Percentiles rank a stretch among this genome's conserved stretches.
Evolutionary conservation across 2,888 invertebrate species (phyloP).

Genomic region (Ennomos fuscantarius): DNA sequence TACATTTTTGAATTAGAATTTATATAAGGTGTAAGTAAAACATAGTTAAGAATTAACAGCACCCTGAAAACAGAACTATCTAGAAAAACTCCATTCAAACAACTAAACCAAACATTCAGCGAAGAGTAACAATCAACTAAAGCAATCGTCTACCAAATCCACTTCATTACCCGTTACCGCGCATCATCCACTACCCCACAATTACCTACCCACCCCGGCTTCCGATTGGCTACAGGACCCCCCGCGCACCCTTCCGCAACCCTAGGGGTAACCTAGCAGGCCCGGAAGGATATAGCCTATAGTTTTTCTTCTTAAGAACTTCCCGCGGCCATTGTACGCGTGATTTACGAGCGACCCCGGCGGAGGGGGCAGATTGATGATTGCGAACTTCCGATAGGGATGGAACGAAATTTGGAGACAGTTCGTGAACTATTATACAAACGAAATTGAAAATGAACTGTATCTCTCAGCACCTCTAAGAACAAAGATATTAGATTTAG

Average conservation of each 20-base stretch:
- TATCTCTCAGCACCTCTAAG: too few relatives aligned
- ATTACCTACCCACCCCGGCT: slow-evolving; percentile 55
- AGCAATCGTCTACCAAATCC: slow-evolving; percentile 36
- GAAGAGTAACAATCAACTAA: slow-evolving; percentile 34
- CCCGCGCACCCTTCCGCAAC: slow-evolving; percentile 7
- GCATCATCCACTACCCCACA: slow-evolving; percentile 42
- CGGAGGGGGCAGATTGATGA: slow-evolving; percentile 78
- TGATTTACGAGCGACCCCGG: slow-evolving; percentile 75
- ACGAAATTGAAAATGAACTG: too few relatives aligned
- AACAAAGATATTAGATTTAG: too few relatives aligned
- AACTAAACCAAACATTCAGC: slow-evolving; percentile 1
- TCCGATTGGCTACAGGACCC: slow-evolving; percentile 76
- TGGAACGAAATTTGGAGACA: slow-evolving; percentile 11
- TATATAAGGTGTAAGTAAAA: too few relatives aligned
- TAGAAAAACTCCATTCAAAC: not conserved
- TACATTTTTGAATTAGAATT: not conserved
- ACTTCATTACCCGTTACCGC: slow-evolving; percentile 38
- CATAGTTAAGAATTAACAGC: too few relatives aligned
- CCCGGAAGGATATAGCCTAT: slow-evolving; percentile 85
- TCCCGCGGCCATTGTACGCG: slow-evolving; percentile 82
- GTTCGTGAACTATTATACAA: too few relatives aligned
- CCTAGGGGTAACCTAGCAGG: slow-evolving; percentile 30
- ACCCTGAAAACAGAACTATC: not conserved
- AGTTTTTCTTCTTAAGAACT: slow-evolving; percentile 86
- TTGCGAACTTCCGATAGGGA: slow-evolving; percentile 70